Conservation (phyloP, 2,888 invertebrate species). For the Cenopis cana region DNA sequence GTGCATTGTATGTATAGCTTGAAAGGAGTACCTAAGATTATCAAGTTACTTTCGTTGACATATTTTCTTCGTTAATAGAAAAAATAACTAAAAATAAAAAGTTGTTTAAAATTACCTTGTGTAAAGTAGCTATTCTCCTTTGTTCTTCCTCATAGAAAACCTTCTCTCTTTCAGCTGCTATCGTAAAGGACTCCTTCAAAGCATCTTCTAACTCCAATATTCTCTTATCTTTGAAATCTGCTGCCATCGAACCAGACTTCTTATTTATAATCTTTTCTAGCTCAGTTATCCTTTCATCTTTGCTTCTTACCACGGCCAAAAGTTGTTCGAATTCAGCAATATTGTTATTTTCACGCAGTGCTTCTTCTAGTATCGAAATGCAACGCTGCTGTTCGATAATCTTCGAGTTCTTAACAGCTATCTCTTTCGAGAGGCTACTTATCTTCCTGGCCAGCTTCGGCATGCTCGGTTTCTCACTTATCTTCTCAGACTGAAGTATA, state of each 20-base stretch:
- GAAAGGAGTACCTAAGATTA: too few relatives aligned
- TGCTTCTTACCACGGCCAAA: conserved; percentile 83
- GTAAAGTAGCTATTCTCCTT: conserved; percentile 86
- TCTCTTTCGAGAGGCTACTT: conserved; percentile 75
- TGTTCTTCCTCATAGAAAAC: conserved; percentile 88
- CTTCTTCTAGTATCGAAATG: conserved; percentile 81
- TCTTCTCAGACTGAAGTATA: conserved; percentile 59
- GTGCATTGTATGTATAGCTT: too few relatives aligned
- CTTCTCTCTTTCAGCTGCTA: conserved; percentile 88
- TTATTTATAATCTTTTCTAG: conserved; percentile 89
- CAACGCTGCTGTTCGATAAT: conserved; percentile 84
- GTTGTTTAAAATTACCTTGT: conserved; percentile 83
- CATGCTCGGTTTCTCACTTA: conserved; percentile 60
- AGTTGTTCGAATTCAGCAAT: conserved; percentile 86
- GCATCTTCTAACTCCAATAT: conserved; percentile 93
- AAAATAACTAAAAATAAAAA: neutral
- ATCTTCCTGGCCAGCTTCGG: conserved; percentile 74
- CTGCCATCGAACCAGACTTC: conserved; percentile 62
- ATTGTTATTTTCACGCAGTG: conserved; percentile 83
- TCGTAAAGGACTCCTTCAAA: conserved; percentile 90
- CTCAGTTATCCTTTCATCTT: conserved; percentile 89
- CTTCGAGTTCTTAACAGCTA: conserved; percentile 80
- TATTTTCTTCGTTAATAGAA: too few relatives aligned
- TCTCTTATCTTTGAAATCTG: conserved; percentile 80
- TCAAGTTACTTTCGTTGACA: too few relatives aligned